Base-by-base conservation (phyloP, 2,113 vertebrate species). In the Lophius piscatorius region DNA sequence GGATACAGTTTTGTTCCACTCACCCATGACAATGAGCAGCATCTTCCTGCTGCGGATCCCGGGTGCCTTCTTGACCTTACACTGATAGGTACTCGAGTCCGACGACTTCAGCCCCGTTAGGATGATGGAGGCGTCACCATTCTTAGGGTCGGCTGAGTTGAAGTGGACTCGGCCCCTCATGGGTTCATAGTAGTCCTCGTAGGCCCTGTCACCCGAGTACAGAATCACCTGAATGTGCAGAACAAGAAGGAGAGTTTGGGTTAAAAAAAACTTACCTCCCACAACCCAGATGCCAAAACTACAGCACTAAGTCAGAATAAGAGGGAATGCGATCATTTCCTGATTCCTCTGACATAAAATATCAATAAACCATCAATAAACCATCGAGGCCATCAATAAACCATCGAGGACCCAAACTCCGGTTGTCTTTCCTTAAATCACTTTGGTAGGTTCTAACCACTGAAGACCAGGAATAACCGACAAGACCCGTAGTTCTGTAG, bases 11-110 rank as follows among this genome's bases (percentile, higher is more conserved):
- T 24, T 23, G 28, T 17, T 60, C 5, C 45, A 81, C 88, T 88
- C 90, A 99, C 97, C 93, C 86, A 96, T 94, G 74, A 99, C 97
- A 3, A 76, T 91, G 26, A 99, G 91, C n/a, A 88, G 84, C 56
- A 95, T 84, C 83, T 96, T 97, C 71, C 66, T 91, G 88, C 91
- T 95, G 45, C 85, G 68, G 54, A 95, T 87, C 17, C 95, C 95
- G 0, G 97, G 97, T 47, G 91, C 92, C 76, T 98, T 99, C 80
- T 98, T 98, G 74, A 98, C 95, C 85, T 96, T 98, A 83, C 97
- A 98, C 66, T 97, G 95, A 44, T 97, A 99, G 0, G 91, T 94
- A 17, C 94, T 95, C 0, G 94, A 93, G 79, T 99, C 97, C 0
- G 91, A 60, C 4, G 93, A 70, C 60, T 91, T 91, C 70, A 98